phyloP scores from a whole-genome alignment of 1,140 invertebrate genomes.

The Trichoplusia ni region DNA sequence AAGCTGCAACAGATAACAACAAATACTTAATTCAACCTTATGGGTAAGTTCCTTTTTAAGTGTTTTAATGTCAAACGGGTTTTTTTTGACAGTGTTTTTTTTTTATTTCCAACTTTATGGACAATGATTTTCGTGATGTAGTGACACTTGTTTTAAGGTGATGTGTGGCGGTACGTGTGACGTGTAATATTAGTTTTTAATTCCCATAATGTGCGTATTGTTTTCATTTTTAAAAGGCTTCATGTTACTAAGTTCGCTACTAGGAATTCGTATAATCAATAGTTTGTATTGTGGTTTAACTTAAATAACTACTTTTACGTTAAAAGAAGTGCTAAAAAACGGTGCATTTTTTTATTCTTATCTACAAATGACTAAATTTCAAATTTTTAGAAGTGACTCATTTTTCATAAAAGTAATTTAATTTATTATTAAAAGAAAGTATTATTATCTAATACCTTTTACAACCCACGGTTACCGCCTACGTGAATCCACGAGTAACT shows the following conservation, averaged over 20 bases:
- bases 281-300: not conserved
- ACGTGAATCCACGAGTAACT: too few species aligned
- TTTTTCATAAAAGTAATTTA: too few species aligned
- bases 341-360: too few species aligned
- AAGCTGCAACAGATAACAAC: conserved; percentile 25
- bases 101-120: not conserved
- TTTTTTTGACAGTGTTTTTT: not conserved
- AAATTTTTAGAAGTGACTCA: too few species aligned
- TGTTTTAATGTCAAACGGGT: not conserved
- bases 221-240: conserved; percentile 5
- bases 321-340: too few species aligned
- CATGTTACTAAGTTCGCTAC: not conserved
- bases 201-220: conserved; percentile 53
- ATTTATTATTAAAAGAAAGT: too few species aligned
- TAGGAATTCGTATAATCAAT: not conserved
- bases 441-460: too few species aligned
- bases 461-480: too few species aligned
- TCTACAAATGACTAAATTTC: too few species aligned
- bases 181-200: conserved; percentile 37
- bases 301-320: too few species aligned
- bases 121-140: too few species aligned
- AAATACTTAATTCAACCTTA: conserved; percentile 23
- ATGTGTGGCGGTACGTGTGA: conserved; percentile 44
- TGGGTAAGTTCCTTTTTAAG: conserved; percentile 27
- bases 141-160: conserved; percentile 29